Evolutionary conservation across 2,797 vertebrate genomes (phyloP), one percentile per base, ranked within the genome.

Genomic region (Hypotaenidia philippensis): DNA sequence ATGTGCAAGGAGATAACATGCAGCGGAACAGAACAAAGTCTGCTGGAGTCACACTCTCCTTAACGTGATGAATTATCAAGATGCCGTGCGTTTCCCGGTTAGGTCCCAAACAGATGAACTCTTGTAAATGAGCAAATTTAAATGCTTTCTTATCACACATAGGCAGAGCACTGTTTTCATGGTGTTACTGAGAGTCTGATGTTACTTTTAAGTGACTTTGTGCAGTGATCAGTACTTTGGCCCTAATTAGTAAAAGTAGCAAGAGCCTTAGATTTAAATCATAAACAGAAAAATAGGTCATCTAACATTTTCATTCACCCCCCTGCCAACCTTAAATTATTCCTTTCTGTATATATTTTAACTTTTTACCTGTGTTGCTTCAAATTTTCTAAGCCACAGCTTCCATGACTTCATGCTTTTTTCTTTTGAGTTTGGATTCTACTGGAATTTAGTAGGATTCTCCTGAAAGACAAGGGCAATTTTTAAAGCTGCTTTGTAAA

Each of bases 151-250:
- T 96, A 94, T 96, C 90, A 79, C 81, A 88, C n/a, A 60, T 38
- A 57, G 77, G 77, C 90, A 96, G 93, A 96, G 83, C 0, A 0
- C 55, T 87, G 44, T 66, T 92, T 93, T 96, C 21, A 1, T 49
- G 68, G 57, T 59, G 87, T 74, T 93, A 49, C 66, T 60, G 36
- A 75, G 70, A 87, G 47, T 70, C 57, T 66, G n/a, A 31, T 74
- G 44, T 57, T 94, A 79, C 91, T 95, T 96, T 88, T 91, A 90
- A 76, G 94, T 57, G 90, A 90, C 77, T 93, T 94, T 94, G 78
- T 74, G 89, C 36, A 44, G 36, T 53, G 74, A 96, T 90, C 64
- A 47, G 79, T 93, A 66, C 55, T 95, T 84, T 0, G 3, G 45
- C 38, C 75, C 80, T 83, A 83, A 95, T 94, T 94, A 88, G 70